These are phyloP conservation scores for zebrafish (Danio rerio) DNA, from an alignment of 2,113 vertebrate genomes.

Conservation along the genomic window GRCz12tu NC_133181.1:36047001-36047500, in stretches of 20 bases:
- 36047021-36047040: constrained; percentile 37
- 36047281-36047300: constrained; percentile 52
- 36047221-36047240: constrained; percentile 47
- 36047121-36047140: constrained; percentile 49
- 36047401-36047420: too few species aligned
- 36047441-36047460: too few species aligned
- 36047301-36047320: constrained; percentile 1
- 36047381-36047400: too few species aligned
- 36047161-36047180: constrained; percentile 50
- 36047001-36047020: constrained; percentile 11
- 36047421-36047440: too few species aligned
- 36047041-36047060: constrained; percentile 42
- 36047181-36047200: constrained; percentile 37
- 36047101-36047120: background rate
- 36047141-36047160: constrained; percentile 50
- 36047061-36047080: constrained; percentile 52
- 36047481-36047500: too few species aligned
- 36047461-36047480: too few species aligned
- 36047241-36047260: constrained; percentile 49
- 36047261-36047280: constrained; percentile 51
- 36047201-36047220: constrained; percentile 45
- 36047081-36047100: constrained; percentile 52
- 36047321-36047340: constrained; percentile 14
- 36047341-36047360: constrained; percentile 5
- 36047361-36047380: background rate